Evolutionary conservation across 2,888 invertebrate genomes (phyloP), one percentile per base, ranked within the genome.

Genomic region (Meloe dianella): DNA sequence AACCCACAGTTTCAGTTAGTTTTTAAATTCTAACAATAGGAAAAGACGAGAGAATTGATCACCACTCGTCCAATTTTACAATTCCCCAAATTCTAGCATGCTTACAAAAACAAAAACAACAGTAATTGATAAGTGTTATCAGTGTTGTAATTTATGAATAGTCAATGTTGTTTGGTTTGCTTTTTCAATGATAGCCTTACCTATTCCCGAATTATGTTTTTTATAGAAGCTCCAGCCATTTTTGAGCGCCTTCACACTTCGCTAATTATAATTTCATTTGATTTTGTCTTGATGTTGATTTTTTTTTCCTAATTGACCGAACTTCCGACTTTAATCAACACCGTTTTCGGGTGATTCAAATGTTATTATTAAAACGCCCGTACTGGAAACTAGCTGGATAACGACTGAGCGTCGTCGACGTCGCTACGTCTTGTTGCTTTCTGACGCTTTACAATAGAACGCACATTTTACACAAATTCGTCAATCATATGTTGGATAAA

Each of bases 381-480:
- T 20, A 17, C 47, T 47, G 47, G 47, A 47, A 47, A 47, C 47
- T 5, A 20, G 47, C 8, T 47, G 47, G 47, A 47, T 47, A 47
- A 47, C 47, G 47, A 47, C 47, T 47, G 47, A 47, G 47, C 47
- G 47, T 20, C 47, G n/a, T 47, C 47, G 20, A 47, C 47, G 47
- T 47, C 47, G 47, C 8, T 20, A 47, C 38, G 38, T 41, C n/a
- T 41, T 41, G 38, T 47, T 47, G 17, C 17, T 8, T 20, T 9
- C 17, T 47, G 47, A 47, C 47, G 47, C 47, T 20, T n/a, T 17
- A 17, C 10, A 6, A 7, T 41, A n/a, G 17, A 41, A 35, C 12
- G 4, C 35, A 35, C 35, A 12, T 35, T 35, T 10, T 10, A 32
- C 32, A 32, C 32, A 32, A 10, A 32, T 32, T 7, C 32, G 32